Percentiles rank a stretch among this genome's conserved stretches.
Evolutionary conservation across 2,113 vertebrate species (phyloP).

Genomic region (Paralichthys olivaceus): DNA sequence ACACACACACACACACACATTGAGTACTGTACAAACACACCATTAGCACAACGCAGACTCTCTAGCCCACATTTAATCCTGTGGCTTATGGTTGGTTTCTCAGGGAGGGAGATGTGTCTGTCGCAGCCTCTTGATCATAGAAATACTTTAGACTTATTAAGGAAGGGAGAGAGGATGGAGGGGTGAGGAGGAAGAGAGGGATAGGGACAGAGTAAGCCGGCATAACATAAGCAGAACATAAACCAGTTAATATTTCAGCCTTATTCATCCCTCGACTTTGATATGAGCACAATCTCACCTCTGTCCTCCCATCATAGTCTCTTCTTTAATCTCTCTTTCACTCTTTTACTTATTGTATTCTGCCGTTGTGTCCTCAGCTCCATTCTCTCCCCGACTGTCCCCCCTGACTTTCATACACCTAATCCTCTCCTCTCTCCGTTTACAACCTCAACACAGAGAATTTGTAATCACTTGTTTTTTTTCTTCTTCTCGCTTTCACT

Average conservation of each 20-base stretch:
- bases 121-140: constrained; percentile 71
- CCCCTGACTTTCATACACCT: constrained; percentile 32
- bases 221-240: not conserved
- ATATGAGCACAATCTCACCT: constrained; percentile 26
- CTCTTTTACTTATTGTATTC: not conserved
- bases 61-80: constrained; percentile 70
- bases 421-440: constrained; percentile 9
- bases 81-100: constrained; percentile 65
- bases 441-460: not conserved
- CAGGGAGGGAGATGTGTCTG: constrained; percentile 64
- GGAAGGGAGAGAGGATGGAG: not conserved
- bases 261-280: constrained; percentile 9
- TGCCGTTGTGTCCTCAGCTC: constrained; percentile 8
- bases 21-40: not conserved
- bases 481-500: not conserved
- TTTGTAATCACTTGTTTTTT: constrained; percentile 26
- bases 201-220: not conserved
- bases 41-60: constrained; percentile 56
- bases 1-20: constrained; percentile 26
- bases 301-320: constrained; percentile 4
- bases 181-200: not conserved
- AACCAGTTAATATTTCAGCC: not conserved
- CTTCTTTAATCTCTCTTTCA: not conserved
- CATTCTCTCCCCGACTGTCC: constrained; percentile 6
- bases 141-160: constrained; percentile 57